These are phyloP conservation scores for Pseudolaguvia tuberculata DNA, from an alignment of 2,113 vertebrate species.

Conservation along the genomic window DNA sequence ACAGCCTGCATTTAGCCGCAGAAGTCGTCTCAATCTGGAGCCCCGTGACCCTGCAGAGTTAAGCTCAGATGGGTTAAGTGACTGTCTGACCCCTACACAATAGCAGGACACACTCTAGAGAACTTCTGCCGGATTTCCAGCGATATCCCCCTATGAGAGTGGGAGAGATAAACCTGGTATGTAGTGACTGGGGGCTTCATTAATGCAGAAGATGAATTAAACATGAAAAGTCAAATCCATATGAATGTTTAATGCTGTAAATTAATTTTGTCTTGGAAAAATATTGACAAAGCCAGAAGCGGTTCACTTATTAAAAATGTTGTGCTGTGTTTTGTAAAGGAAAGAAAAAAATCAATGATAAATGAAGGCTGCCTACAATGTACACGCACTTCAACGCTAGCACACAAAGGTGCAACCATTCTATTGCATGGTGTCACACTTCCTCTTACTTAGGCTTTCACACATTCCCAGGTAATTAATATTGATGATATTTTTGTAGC, in stretches of 20 bases:
- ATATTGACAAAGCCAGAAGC: background rate
- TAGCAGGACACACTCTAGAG: conserved; percentile 30
- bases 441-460: background rate
- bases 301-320: background rate
- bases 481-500: background rate
- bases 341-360: background rate
- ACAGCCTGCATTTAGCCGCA: conserved; percentile 29
- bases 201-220: background rate
- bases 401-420: background rate
- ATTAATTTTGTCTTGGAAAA: background rate
- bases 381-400: background rate
- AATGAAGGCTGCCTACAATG: background rate
- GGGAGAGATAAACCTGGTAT: background rate
- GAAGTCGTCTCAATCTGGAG: conserved; percentile 29
- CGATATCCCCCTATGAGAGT: conserved; percentile 24
- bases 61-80: conserved; percentile 38
- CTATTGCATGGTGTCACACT: background rate
- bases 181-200: too few relatives aligned
- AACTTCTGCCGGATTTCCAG: conserved; percentile 48
- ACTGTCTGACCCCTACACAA: conserved; percentile 39
- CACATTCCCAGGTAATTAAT: conserved; percentile 2
- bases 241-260: background rate
- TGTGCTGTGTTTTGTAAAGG: background rate
- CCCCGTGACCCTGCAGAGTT: conserved; percentile 22
- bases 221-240: background rate